Base-by-base conservation (phyloP, 2,113 vertebrate species). In the Lutjanus erythropterus region DNA sequence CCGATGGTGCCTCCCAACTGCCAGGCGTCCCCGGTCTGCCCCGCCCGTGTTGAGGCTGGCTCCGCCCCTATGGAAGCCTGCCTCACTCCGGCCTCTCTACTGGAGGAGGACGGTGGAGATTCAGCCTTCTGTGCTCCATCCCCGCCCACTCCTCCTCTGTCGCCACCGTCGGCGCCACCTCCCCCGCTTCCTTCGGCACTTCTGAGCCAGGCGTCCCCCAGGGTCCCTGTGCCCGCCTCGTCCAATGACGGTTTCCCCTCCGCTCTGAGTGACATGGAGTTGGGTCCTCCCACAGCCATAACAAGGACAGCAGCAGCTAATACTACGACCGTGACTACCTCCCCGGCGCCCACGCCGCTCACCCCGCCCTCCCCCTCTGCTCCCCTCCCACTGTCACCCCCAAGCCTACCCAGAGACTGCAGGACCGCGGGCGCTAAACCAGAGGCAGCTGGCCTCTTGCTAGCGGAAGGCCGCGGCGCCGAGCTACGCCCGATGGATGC, bases 71-170 rank as follows among this genome's bases (percentile, higher is more conserved):
- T 92, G 76, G 93, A 95, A 8, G 82, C 92, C 86, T 98, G 97
- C 95, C 97, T 99, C 93, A 99, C 98, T 61, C 98, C 98, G 0
- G 98, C 97, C 90, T 99, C 97, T 0, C 75, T 99, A 88, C 96
- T 99, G 4, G 98, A 99, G 95, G 97, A 97, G 1, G 97, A 97
- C 86, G 88, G 88, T 21, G 85, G 85, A 16, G 82, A 92, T 19
- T 96, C 91, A 2, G 78, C 85, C 29, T 97, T 97, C 92, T 96
- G 97, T 90, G 95, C 96, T 90, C 94, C 96, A 6, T 95, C 94
- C n/a, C 88, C 91, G 2, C 92, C 90, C 44, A 89, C 92, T 21
- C 92, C 93, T 66, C 93, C 91, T 19, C 78, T 89, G n/a, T 93
- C 94, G 1, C 91, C 95, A 94, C 97, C 95, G 95, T 96, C 92